Conservation (phyloP, 2,797 vertebrate species). For the Ceyx erithaca region DNA sequence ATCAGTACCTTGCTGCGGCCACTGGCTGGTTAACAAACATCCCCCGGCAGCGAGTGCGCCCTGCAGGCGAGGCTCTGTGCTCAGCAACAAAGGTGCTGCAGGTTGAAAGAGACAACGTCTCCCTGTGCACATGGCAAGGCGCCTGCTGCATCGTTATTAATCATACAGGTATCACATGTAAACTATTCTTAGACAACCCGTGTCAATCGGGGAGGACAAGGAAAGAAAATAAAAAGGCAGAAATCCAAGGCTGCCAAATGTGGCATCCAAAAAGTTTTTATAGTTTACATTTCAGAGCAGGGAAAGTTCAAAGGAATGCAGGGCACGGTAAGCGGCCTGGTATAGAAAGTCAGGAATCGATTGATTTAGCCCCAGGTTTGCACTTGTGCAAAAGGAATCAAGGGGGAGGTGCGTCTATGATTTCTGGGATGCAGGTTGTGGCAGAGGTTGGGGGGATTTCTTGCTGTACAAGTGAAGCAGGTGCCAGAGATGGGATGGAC, state of each 20-base stretch:
- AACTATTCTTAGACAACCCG: background rate
- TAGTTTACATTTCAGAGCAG: background rate
- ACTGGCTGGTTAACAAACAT: background rate
- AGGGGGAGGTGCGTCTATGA: background rate
- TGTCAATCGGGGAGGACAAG: background rate
- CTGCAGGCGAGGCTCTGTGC: background rate
- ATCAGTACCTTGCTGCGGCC: background rate
- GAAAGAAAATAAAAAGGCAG: background rate
- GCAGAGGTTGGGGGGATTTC: background rate
- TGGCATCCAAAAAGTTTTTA: background rate
- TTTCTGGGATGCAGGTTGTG: background rate
- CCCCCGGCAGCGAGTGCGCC: background rate
- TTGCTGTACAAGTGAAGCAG: fast-evolving
- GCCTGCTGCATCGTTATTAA: background rate
- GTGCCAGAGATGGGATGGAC: background rate
- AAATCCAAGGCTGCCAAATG: background rate
- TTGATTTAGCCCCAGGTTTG: background rate
- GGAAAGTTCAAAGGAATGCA: background rate
- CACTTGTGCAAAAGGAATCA: fast-evolving
- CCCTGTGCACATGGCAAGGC: background rate
- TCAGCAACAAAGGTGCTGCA: background rate
- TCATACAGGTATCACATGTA: background rate
- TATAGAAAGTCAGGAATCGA: background rate
- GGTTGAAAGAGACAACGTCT: background rate
- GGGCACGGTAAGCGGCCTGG: background rate